Conservation (phyloP, 1,140 invertebrate species). For the Drosophila nasuta region DNA sequence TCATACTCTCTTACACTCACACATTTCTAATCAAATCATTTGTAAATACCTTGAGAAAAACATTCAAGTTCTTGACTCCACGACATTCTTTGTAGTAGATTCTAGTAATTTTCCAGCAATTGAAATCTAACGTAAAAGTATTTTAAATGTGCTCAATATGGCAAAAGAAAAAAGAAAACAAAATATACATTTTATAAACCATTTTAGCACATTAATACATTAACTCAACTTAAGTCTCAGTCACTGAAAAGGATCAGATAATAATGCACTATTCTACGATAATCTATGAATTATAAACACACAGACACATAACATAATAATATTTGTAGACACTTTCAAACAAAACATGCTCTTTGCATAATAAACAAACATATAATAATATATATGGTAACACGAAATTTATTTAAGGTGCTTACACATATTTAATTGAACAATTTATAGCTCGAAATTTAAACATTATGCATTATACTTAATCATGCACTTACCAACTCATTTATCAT, state of each 20-base stretch:
- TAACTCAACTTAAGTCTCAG: slow-evolving; percentile 30
- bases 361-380: slow-evolving; percentile 43
- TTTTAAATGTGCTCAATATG: slow-evolving; percentile 78
- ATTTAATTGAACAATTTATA: slow-evolving; percentile 47
- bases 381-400: slow-evolving; percentile 48
- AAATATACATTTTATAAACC: slow-evolving; percentile 36
- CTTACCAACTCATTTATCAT: slow-evolving; percentile 46
- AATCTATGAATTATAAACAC: slow-evolving; percentile 40
- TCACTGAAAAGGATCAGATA: slow-evolving; percentile 28
- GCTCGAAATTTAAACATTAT: slow-evolving; percentile 45
- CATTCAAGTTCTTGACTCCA: slow-evolving; percentile 76
- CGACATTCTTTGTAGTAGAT: slow-evolving; percentile 68
- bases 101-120: slow-evolving; percentile 68
- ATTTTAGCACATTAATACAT: slow-evolving; percentile 53
- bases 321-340: slow-evolving; percentile 57
- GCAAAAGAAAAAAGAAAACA: slow-evolving; percentile 24
- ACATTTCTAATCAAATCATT: slow-evolving; percentile 46
- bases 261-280: slow-evolving; percentile 44
- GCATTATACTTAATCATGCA: slow-evolving; percentile 50
- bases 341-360: slow-evolving; percentile 65
- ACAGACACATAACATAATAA: slow-evolving; percentile 30
- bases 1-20: slow-evolving; percentile 6
- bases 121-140: slow-evolving; percentile 66
- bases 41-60: slow-evolving; percentile 69
- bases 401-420: slow-evolving; percentile 61